phyloP scores from a whole-genome alignment of 2,113 vertebrate genomes.

The Butorides virescens region DNA sequence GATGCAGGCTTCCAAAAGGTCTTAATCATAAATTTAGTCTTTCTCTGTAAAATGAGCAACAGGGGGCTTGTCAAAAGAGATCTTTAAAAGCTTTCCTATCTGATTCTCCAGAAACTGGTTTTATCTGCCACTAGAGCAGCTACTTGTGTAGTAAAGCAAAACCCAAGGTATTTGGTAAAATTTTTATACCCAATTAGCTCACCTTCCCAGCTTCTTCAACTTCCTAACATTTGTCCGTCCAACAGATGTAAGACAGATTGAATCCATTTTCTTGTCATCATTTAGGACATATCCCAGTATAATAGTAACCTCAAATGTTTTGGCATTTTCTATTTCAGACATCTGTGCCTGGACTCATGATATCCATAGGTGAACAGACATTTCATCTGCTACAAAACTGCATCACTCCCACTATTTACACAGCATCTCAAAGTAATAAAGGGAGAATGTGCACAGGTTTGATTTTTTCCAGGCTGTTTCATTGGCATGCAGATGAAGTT shows the following conservation, averaged over 20 bases:
- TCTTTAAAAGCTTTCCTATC: not conserved
- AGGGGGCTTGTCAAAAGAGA: not conserved
- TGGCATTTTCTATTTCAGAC: not conserved
- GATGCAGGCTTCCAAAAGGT: not conserved
- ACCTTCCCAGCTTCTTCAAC: not conserved
- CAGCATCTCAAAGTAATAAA: not conserved
- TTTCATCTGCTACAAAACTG: not conserved
- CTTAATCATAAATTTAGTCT: not conserved
- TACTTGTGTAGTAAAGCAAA: not conserved
- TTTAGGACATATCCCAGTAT: not conserved
- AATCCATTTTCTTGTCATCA: not conserved
- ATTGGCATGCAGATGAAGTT: not conserved
- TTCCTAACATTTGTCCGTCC: not conserved
- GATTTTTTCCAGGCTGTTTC: not conserved
- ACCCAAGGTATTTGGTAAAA: not conserved
- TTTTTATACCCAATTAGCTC: not conserved
- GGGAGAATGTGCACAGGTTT: not conserved
- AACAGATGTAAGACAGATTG: not conserved
- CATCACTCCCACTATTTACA: not conserved
- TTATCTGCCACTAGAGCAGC: not conserved
- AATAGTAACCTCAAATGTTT: not conserved
- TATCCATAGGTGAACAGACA: not conserved
- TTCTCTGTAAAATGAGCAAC: not conserved
- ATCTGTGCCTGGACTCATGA: not conserved
- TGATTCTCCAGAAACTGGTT: not conserved